These are phyloP conservation scores for Anguilla obscura DNA, from an alignment of 2,797 vertebrate species.

Conservation along the genomic window DNA sequence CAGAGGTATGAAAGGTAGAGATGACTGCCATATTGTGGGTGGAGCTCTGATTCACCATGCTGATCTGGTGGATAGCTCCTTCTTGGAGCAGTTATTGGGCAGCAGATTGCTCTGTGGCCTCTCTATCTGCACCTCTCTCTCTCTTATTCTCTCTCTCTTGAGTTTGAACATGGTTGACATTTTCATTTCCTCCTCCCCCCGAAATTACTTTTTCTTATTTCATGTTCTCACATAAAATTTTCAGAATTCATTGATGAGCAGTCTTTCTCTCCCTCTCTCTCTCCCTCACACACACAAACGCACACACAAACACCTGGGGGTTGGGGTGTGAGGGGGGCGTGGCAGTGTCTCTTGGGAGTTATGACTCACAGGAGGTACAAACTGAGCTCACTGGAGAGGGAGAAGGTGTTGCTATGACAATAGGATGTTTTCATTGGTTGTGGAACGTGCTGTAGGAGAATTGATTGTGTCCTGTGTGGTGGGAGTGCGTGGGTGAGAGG, in stretches of 20 bases:
- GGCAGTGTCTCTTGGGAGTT: not conserved
- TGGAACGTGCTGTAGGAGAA: not conserved
- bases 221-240: not conserved
- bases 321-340: not conserved
- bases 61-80: not conserved
- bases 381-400: not conserved
- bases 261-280: not conserved
- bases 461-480: not conserved
- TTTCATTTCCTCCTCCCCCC: not conserved
- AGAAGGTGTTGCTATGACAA: slow-evolving; percentile 33
- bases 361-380: slow-evolving; percentile 24
- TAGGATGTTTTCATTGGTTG: slow-evolving; percentile 29
- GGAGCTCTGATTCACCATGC: not conserved
- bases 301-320: not conserved
- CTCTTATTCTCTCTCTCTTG: not conserved
- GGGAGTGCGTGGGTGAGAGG: not conserved
- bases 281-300: not conserved
- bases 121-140: not conserved
- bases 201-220: not conserved
- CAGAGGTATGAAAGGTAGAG: not conserved
- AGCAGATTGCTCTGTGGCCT: not conserved
- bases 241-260: slow-evolving; percentile 2
- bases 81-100: not conserved
- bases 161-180: slow-evolving; percentile 17
- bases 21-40: not conserved